These are phyloP conservation scores for Pungitius pungitius DNA, from an alignment of 2,113 vertebrate genomes.

Conservation along the genomic window DNA sequence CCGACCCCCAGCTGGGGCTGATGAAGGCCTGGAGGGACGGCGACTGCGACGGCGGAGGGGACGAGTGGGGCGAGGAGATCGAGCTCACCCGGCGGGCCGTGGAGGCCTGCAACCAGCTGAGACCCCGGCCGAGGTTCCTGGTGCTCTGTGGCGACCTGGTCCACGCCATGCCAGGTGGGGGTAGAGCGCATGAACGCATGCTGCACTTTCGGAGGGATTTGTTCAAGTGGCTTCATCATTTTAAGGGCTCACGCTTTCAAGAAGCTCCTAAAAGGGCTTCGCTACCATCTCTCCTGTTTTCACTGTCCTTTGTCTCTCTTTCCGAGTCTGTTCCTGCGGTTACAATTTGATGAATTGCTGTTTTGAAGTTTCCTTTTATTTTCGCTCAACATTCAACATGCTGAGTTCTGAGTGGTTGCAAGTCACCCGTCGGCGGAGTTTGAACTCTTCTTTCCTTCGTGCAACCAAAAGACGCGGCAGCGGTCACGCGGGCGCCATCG, in stretches of 20 bases:
- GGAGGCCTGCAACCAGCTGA: slow-evolving; percentile 86
- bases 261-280: not conserved
- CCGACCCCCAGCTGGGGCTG: slow-evolving; percentile 95
- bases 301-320: no score
- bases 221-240: no score
- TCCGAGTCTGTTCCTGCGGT: not conserved
- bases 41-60: slow-evolving; percentile 83
- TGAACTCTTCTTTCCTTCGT: slow-evolving; percentile 36
- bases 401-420: no score
- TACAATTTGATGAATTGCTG: not conserved
- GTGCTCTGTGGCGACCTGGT: slow-evolving; percentile 93
- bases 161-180: slow-evolving; percentile 93
- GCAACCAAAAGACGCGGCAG: slow-evolving; percentile 19
- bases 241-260: not conserved
- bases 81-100: slow-evolving; percentile 87
- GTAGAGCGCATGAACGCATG: not conserved
- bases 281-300: not conserved
- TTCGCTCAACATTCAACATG: no score
- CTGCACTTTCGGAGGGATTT: no score
- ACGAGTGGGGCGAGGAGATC: slow-evolving; percentile 92
- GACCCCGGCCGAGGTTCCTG: slow-evolving; percentile 89
- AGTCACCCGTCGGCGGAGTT: no score
- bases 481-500: slow-evolving; percentile 15
- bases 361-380: no score
- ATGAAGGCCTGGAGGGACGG: slow-evolving; percentile 93